Base-by-base conservation (phyloP, 2,888 invertebrate genomes). In the Axea sp. region DNA sequence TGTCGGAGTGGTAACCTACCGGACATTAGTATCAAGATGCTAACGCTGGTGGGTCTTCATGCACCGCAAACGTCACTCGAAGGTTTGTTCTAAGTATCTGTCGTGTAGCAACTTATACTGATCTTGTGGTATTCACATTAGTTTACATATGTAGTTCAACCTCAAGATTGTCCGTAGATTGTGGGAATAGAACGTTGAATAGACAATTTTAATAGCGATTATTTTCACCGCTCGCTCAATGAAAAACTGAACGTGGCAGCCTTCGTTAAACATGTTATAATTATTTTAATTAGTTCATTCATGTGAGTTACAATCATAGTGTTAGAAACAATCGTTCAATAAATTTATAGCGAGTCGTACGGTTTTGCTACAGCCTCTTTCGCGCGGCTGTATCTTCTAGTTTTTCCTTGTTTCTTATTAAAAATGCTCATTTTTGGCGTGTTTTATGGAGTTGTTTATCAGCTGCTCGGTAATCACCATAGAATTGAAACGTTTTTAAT, bases 1-100 rank as follows among this genome's bases (percentile, higher is more conserved):
- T 84, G 84, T 84, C 84, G 80, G 79, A 76, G 77, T 64, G 76
- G 65, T 57, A 77, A 72, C 71, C 68, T 76, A 75, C 67, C 73
- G 62, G 76, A 78, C 78, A 79, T 78, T 79, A 79, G 78, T 79
- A 81, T 80, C 78, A 75, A 78, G 77, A 78, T 78, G 76, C 77
- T 73, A 62, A 73, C 59, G 65, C 76, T 53, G 64, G 77, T 79
- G 74, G 81, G 80, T 81, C 80, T 81, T 81, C 78, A n/a, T 67
- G 59, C 59, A 67, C 71, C 75, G 76, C 73, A 74, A 73, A 77
- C 65, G 41, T 67, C 62, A 74, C 43, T 74, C 57, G 57, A 57
- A 31, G 71, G 64, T 57, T 72, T 64, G 64, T 53, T 71, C 41
- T 55, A 47, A 45, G 71, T 71, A 57, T 45, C 43, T 41, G 33